Base-by-base conservation (phyloP, 2,797 vertebrate genomes). In the Diplodus sargus region DNA sequence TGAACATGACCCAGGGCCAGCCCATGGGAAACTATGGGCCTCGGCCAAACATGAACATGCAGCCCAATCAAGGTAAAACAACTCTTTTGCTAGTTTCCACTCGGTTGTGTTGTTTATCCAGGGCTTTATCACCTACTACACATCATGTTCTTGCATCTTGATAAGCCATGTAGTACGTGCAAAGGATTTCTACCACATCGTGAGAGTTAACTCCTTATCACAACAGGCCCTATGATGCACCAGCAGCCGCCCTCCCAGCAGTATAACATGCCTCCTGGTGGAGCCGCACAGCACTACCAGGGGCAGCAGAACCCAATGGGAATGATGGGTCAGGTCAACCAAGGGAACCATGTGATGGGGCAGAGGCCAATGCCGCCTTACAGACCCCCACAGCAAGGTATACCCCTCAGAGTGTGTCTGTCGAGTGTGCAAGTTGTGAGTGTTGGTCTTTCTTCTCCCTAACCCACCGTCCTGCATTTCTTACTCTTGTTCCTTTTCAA, bases 341-440 rank as follows among this genome's bases (percentile, higher is more conserved):
- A 99, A 89, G 97, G 97, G 70, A 99, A 97, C 90, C 98, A 99
- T 63, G 98, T 99, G 91, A 99, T 99, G 95, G 96, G 96, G 18
- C 98, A 99, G 95, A 97, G 98, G 83, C 98, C 98, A 82, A 99
- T 99, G 95, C 98, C 98, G 20, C 98, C 98, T 0, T 99, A 99
- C 87, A 97, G 98, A 85, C 98, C 98, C 3, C 97, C 98, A 22
- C 98, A 99, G 89, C 98, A 99, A 97, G 98, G 98, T 99, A 97
- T 79, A 89, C 66, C 52, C 71, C 67, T 65, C 77, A 57, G 69
- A 78, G 84, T 85, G 81, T 82, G 84, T 84, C 71, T 82, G 82
- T 76, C 39, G 57, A 28, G 88, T 83, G 89, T 91, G 89, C 75
- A 83, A 85, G 89, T 74, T 75, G 86, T 81, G 89, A 85, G 84